phyloP scores from a whole-genome alignment of 2,888 invertebrate genomes.

The Phyllotreta striolata region DNA sequence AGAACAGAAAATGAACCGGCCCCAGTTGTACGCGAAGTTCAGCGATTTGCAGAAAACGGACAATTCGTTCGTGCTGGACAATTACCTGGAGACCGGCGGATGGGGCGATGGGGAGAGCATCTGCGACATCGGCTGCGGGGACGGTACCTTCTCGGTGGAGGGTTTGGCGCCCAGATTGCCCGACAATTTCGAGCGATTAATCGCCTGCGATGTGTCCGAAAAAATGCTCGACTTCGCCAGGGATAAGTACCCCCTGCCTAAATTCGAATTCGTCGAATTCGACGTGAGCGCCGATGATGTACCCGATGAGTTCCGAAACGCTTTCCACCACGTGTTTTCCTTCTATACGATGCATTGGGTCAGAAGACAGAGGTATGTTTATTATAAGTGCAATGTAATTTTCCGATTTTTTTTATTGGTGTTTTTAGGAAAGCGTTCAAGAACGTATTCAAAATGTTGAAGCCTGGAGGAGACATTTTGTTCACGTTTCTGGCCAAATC shows the following conservation, averaged over 20 bases:
- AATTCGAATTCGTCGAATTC: slow-evolving; percentile 63
- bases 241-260: slow-evolving; percentile 59
- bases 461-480: slow-evolving; percentile 73
- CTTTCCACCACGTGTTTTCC: slow-evolving; percentile 76
- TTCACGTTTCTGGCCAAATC: slow-evolving; percentile 74
- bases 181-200: slow-evolving; percentile 60
- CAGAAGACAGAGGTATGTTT: slow-evolving; percentile 71
- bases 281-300: slow-evolving; percentile 67
- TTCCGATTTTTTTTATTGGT: slow-evolving; percentile 21
- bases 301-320: slow-evolving; percentile 61
- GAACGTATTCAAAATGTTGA: slow-evolving; percentile 73
- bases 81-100: slow-evolving; percentile 64
- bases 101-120: slow-evolving; percentile 60
- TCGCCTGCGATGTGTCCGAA: slow-evolving; percentile 75
- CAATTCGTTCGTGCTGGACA: slow-evolving; percentile 69
- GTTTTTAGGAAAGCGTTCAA: slow-evolving; percentile 68
- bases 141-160: slow-evolving; percentile 74
- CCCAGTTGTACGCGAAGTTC: slow-evolving; percentile 72
- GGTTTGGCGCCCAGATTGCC: slow-evolving; percentile 71
- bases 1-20: slow-evolving; percentile 56
- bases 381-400: not conserved
- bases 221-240: slow-evolving; percentile 75
- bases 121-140: slow-evolving; percentile 79
- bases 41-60: slow-evolving; percentile 75
- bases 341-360: slow-evolving; percentile 86